Percentiles rank a stretch among this genome's conserved stretches.
phyloP scores from a whole-genome alignment of 2,113 vertebrate species.

The Athene cunicularia region DNA sequence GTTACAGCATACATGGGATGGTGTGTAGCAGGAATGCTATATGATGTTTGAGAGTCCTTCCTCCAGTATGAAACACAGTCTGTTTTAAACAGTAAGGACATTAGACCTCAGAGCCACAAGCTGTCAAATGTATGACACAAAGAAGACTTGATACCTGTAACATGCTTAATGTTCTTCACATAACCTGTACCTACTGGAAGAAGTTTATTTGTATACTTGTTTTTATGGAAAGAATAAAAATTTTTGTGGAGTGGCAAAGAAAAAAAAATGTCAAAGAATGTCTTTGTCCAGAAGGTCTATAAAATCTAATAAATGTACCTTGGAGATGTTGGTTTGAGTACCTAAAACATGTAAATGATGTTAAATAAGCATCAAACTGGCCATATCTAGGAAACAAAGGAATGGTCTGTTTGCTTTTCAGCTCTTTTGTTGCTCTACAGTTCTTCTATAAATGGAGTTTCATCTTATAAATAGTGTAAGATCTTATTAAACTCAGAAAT shows the following conservation, averaged over 20 bases:
- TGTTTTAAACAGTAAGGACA: neutral
- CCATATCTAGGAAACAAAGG: neutral
- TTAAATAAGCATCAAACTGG: neutral
- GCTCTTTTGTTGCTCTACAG: neutral
- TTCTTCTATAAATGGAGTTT: neutral
- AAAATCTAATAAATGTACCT: neutral
- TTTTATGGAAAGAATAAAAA: neutral
- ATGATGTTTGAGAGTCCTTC: neutral
- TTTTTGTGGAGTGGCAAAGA: accelerated
- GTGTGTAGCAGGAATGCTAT: no score
- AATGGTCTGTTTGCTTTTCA: neutral
- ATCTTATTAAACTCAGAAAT: neutral
- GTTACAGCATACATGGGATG: neutral
- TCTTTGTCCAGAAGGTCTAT: neutral
- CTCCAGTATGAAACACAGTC: neutral
- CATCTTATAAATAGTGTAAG: neutral
- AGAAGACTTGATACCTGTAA: neutral
- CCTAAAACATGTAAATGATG: neutral
- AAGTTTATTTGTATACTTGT: neutral
- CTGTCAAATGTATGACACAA: neutral
- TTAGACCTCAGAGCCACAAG: neutral
- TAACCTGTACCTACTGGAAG: neutral
- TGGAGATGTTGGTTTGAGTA: neutral
- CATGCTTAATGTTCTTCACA: neutral
- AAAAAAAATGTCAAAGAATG: neutral